phyloP scores from a whole-genome alignment of 2,888 invertebrate genomes.

The Matsumyia berberina region DNA sequence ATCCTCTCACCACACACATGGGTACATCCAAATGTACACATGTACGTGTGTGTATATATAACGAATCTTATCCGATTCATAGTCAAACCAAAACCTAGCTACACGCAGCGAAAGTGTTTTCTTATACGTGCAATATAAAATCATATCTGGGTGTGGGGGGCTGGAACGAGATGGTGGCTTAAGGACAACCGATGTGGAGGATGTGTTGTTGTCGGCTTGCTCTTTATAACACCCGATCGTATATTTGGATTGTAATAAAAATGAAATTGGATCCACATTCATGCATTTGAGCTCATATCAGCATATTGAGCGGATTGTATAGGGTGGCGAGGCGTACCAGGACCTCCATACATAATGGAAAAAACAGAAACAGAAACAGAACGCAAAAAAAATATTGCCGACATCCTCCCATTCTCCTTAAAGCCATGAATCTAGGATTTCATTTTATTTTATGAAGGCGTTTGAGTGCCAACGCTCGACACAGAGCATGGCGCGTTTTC shows the following conservation, averaged over 20 bases:
- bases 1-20: constrained; percentile 41
- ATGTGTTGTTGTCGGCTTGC: constrained; percentile 58
- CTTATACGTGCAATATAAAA: constrained; percentile 74
- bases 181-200: constrained; percentile 61
- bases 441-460: constrained; percentile 75
- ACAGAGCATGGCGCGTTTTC: constrained; percentile 43
- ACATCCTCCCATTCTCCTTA: constrained; percentile 45
- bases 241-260: constrained; percentile 78
- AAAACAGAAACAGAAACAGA: constrained; percentile 35
- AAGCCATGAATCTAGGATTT: constrained; percentile 70
- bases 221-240: constrained; percentile 64
- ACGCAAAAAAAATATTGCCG: constrained; percentile 40
- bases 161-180: constrained; percentile 50
- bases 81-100: constrained; percentile 35
- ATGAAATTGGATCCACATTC: constrained; percentile 78
- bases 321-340: constrained; percentile 11
- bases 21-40: no score
- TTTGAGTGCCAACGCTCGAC: constrained; percentile 54
- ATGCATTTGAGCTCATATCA: constrained; percentile 77
- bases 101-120: constrained; percentile 60
- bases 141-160: constrained; percentile 64
- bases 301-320: constrained; percentile 69
- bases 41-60: no score
- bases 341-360: constrained; percentile 8
- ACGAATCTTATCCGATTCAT: constrained; percentile 39